Base-by-base conservation (phyloP, 2,888 invertebrate species). In the Acheta domesticus region DNA sequence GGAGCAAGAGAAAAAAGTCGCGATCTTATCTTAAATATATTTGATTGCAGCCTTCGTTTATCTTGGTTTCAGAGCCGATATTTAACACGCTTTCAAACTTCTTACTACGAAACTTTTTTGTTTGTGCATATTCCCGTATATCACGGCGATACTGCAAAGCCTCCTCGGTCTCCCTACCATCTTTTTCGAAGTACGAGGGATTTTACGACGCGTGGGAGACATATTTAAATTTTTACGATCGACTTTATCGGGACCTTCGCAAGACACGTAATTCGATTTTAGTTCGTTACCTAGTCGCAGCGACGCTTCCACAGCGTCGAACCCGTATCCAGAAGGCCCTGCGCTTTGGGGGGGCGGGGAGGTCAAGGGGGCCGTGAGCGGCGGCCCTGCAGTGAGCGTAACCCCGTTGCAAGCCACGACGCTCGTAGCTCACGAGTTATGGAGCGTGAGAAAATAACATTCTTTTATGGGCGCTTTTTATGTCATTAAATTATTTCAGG, bases 151-250 rank as follows among this genome's bases (percentile, higher is more conserved):
- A 62, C 62, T 62, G 14, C 62, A 19, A 19, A 62, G n/a, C 62
- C 62, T 62, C 14, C 11, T 62, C 62, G 62, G 62, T 8, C 14
- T 62, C n/a, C n/a, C 16, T 12, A 62, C 62, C n/a, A 62, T 62
- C 14, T 62, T 62, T 62, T 62, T 11, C 62, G n/a, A 14, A 62
- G 62, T 19, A 11, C 16, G 62, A 14, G 62, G n/a, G 1, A 62
- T 62, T 62, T 62, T 62, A 62, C 62, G 62, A 62, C n/a, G n/a
- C n/a, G 62, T n/a, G 62, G 62, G n/a, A 62, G 62, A 62, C 62
- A 62, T 62, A 62, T 62, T 62, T 62, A 62, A 62, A 62, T 62
- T 62, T 62, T 62, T 62, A 62, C 62, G 62, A 62, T 62, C 62
- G n/a, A 62, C 62, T n/a, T 62, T 62, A n/a, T 62, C 62, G 14